Base-by-base conservation (phyloP, 1,140 invertebrate species). In the Forficula auricularia region DNA sequence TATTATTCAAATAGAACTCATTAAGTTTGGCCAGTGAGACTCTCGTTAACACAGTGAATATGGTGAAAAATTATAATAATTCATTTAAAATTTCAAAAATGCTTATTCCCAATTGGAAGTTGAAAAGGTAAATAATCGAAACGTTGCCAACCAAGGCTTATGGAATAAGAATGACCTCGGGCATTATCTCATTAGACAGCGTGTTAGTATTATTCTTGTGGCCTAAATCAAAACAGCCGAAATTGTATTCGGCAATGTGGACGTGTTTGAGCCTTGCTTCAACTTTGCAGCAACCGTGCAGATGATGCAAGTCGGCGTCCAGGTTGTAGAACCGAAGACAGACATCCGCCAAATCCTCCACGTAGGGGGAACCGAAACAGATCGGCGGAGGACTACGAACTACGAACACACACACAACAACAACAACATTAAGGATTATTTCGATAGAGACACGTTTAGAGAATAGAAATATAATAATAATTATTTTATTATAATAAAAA, bases 381-480 rank as follows among this genome's bases (percentile, higher is more conserved):
- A 60, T 37, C 27, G 53, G 52, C 14, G 58, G 57, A 35, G 59
- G 57, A 45, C 60, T 60, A 15, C 47, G 49, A 8, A 47, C 58
- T 61, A 40, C 12, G 39, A 43, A 27, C 27, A n/a, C n/a, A 19
- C 48, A 49, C 31, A 40, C 44, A 35, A 42, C 6, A 46, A 27
- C 9, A 45, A 33, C 12, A 19, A 41, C 16, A 33, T 15, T 33
- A 39, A 13, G 9, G 12, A 43, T 18, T 20, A 36, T 18, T 9
- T 19, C 3, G 12, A 43, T 16, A 7, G 3, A 36, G n/a, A 6
- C n/a, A 14, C 18, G 12, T 20, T 7, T 3, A 19, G n/a, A 13
- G 32, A 19, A 20, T 20, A 38, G 13, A 13, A 44, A 40, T 33
- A 37, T 37, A 38, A 22, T 14, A 51, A 43, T 8, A 10, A 9